These are phyloP conservation scores for Nomada ferruginata DNA, from an alignment of 2,888 invertebrate genomes.

Conservation along the genomic window DNA sequence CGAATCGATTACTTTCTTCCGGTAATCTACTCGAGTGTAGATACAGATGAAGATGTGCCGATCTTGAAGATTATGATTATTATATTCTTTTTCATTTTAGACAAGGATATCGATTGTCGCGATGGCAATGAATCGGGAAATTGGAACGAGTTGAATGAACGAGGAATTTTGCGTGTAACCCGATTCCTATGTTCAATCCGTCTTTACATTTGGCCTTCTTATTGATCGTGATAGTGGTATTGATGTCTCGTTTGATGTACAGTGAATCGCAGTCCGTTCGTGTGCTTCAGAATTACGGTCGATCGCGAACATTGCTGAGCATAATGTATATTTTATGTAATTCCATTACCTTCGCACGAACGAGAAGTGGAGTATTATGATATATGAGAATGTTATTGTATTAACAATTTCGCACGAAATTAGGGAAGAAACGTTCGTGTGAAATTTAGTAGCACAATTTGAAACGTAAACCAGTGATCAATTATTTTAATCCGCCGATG, in stretches of 20 bases:
- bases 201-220: not conserved
- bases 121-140: not conserved
- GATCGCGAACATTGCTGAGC: too few relatives aligned
- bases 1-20: not conserved
- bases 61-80: too few relatives aligned
- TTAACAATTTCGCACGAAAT: not conserved
- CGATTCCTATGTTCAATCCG: not conserved
- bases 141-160: not conserved
- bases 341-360: not conserved
- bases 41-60: not conserved
- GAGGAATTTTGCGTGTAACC: conserved; percentile 1
- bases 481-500: too few relatives aligned
- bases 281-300: not conserved
- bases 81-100: not conserved
- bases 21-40: too few relatives aligned
- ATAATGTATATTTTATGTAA: not conserved
- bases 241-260: not conserved
- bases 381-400: too few relatives aligned
- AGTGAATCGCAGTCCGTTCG: not conserved
- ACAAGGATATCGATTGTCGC: not conserved
- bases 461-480: too few relatives aligned
- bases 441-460: too few relatives aligned
- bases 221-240: conserved; percentile 1
- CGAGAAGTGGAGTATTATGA: not conserved
- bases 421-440: not conserved